phyloP scores from a whole-genome alignment of 2,113 vertebrate genomes.

The Caloenas nicobarica region DNA sequence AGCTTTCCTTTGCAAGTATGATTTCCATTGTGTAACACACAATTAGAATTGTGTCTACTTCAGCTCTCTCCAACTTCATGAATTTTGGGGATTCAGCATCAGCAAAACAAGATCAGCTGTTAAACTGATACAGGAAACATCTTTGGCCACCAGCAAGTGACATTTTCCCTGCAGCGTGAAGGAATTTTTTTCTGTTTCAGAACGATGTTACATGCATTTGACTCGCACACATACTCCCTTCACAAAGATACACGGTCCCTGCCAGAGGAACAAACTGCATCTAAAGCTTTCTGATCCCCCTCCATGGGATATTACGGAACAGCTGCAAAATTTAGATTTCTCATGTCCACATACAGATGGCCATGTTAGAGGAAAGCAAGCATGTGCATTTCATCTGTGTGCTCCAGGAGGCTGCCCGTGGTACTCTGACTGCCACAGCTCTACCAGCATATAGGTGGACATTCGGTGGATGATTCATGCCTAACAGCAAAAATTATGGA shows the following conservation, averaged over 20 bases:
- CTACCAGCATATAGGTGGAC: neutral
- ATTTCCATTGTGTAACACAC: neutral
- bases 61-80: neutral
- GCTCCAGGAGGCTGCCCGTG: neutral
- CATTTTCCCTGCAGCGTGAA: slow-evolving; percentile 18
- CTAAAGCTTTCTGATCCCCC: slow-evolving; percentile 25
- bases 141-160: neutral
- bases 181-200: slow-evolving; percentile 4
- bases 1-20: neutral
- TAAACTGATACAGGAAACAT: neutral
- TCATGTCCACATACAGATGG: slow-evolving; percentile 7
- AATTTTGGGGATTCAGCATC: neutral
- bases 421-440: neutral
- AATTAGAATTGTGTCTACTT: neutral
- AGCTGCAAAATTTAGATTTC: slow-evolving; percentile 53
- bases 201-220: neutral
- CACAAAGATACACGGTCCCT: neutral
- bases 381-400: neutral
- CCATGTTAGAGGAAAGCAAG: neutral
- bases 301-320: slow-evolving; percentile 11
- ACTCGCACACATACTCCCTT: neutral
- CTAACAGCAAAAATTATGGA: neutral
- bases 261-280: neutral
- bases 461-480: neutral
- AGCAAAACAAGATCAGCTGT: slow-evolving; percentile 17